phyloP scores from a whole-genome alignment of 2,888 invertebrate species.

The Diarsia rubi region DNA sequence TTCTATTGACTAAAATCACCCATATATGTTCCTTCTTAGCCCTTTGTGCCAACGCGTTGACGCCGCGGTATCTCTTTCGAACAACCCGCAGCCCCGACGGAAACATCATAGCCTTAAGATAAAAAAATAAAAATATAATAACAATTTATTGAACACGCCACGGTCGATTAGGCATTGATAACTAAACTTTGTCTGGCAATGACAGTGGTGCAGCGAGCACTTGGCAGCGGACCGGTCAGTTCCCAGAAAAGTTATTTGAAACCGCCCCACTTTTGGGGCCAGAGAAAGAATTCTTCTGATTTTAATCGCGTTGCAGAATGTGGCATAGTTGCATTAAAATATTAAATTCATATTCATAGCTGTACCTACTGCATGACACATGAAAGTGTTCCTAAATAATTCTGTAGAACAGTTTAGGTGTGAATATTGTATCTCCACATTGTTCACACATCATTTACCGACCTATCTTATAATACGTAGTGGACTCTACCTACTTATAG shows the following conservation, averaged over 20 bases:
- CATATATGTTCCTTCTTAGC: too few species aligned
- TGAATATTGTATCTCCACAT: not conserved
- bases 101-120: not conserved
- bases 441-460: not conserved
- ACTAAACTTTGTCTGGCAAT: constrained; percentile 85
- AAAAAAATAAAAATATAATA: not conserved
- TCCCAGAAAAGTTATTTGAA: constrained; percentile 90
- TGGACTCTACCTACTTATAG: not conserved
- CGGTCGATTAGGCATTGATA: constrained; percentile 75
- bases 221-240: constrained; percentile 82
- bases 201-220: constrained; percentile 83
- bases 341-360: constrained; percentile 40
- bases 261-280: constrained; percentile 83
- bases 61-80: too few species aligned
- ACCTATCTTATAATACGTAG: not conserved
- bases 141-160: constrained; percentile 53
- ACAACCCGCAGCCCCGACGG: too few species aligned
- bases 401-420: constrained; percentile 4
- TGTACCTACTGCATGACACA: constrained; percentile 27
- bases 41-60: too few species aligned
- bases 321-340: constrained; percentile 52
- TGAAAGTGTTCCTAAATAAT: constrained; percentile 39
- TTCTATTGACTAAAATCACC: too few species aligned
- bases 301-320: constrained; percentile 69
- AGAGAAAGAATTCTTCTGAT: constrained; percentile 79